Percentiles rank a stretch among this genome's conserved stretches.
These are phyloP conservation scores for Bagarius yarrelli DNA, from an alignment of 2,113 vertebrate species.

Conservation along the genomic window DNA sequence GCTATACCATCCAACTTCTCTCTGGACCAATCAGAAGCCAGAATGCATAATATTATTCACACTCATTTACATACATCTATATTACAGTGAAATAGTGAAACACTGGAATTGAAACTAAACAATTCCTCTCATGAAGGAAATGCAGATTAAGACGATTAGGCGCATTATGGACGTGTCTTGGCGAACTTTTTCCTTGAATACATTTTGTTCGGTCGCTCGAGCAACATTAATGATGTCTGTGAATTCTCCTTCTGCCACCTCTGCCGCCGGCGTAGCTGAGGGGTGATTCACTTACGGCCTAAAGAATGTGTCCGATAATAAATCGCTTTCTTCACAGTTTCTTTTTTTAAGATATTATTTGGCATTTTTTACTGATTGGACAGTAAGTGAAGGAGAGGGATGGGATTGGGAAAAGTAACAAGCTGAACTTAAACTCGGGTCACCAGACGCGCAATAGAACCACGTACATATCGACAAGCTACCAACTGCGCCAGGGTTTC, in stretches of 20 bases:
- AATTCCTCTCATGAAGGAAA: background rate
- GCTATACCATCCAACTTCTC: background rate
- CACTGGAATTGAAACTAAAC: too few relatives aligned
- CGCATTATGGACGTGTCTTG: background rate
- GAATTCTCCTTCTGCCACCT: too few relatives aligned
- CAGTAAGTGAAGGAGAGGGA: too few relatives aligned
- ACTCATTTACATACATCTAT: background rate
- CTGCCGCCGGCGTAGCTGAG: background rate
- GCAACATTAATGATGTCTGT: background rate
- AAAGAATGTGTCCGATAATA: background rate
- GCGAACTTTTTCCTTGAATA: background rate
- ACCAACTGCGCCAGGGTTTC: accelerated
- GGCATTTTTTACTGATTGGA: too few relatives aligned
- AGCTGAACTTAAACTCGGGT: too few relatives aligned
- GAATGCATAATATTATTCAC: background rate
- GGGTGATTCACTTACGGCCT: background rate
- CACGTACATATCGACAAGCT: too few relatives aligned
- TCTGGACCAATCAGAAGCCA: constrained; percentile 14
- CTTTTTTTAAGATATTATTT: too few relatives aligned
- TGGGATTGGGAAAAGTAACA: too few relatives aligned
- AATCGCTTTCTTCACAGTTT: too few relatives aligned
- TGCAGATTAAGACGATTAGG: background rate
- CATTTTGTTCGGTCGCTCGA: background rate
- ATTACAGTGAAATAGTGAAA: background rate
- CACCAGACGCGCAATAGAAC: too few relatives aligned